Percentiles rank a stretch among this genome's conserved stretches.
Evolutionary conservation across 2,113 vertebrate species (phyloP).

Genomic region (Catharus minimus): DNA sequence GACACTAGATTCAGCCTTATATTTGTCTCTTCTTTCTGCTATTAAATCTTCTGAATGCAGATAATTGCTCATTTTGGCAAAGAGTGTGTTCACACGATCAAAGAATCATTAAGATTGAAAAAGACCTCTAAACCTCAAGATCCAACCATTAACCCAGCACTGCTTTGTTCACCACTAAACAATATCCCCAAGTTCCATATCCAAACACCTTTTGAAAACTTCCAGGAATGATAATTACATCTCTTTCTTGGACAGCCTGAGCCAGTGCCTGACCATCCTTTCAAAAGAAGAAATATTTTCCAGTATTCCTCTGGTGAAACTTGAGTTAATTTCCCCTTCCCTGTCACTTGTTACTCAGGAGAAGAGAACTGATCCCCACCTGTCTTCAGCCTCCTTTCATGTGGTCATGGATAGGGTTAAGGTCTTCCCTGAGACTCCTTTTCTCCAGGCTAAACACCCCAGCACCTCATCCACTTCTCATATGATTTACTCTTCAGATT

Average conservation of each 20-base stretch:
- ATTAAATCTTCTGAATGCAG: not conserved
- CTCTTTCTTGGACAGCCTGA: not conserved
- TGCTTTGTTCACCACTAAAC: not conserved
- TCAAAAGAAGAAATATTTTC: not conserved
- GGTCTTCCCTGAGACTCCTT: not conserved
- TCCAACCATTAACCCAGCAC: not conserved
- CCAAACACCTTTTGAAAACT: not conserved
- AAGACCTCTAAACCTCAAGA: not conserved
- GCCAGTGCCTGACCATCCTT: not conserved
- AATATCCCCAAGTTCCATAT: not conserved
- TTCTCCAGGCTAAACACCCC: not conserved
- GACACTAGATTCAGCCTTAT: not conserved
- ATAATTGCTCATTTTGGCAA: not conserved
- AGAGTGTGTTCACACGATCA: not conserved
- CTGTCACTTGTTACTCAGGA: too few relatives aligned
- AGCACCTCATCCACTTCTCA: not conserved
- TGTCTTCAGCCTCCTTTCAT: not conserved
- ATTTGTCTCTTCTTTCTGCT: not conserved
- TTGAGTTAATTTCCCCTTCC: not conserved
- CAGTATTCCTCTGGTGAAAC: rapidly evolving
- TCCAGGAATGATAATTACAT: not conserved
- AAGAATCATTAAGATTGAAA: not conserved
- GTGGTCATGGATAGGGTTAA: not conserved
- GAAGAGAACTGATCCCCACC: not conserved
- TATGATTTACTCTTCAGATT: not conserved